These are phyloP conservation scores for Ennomos quercinarius DNA, from an alignment of 2,888 invertebrate genomes.

Conservation along the genomic window DNA sequence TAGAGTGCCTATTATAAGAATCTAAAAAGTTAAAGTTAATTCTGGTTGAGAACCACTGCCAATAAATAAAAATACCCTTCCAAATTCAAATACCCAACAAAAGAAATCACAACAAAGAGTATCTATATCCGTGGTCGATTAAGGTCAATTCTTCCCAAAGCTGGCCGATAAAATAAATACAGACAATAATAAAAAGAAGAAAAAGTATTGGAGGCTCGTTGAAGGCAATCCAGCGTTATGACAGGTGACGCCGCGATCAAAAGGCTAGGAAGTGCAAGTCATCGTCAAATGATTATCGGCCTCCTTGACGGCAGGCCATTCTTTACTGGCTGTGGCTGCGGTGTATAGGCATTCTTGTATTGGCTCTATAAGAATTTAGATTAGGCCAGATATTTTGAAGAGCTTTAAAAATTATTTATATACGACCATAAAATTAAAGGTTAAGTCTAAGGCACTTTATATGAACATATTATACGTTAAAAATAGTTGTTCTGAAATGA, in stretches of 20 bases:
- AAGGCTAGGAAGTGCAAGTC: conserved; percentile 64
- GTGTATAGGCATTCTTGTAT: conserved; percentile 46
- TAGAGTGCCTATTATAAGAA: too few relatives aligned
- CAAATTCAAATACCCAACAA: conserved; percentile 32
- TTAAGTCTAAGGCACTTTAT: too few relatives aligned
- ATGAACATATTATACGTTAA: too few relatives aligned
- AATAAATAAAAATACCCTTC: conserved; percentile 9
- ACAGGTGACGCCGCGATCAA: conserved; percentile 76
- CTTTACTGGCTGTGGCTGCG: conserved; percentile 50
- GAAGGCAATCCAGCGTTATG: conserved; percentile 69
- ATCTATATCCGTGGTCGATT: conserved; percentile 57
- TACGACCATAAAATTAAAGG: too few relatives aligned
- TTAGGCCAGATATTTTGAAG: too few relatives aligned
- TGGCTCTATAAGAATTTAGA: conserved; percentile 1
- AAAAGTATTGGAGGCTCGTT: conserved; percentile 55
- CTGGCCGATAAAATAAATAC: conserved; percentile 68
- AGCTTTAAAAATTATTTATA: too few relatives aligned
- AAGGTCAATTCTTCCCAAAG: conserved; percentile 57
- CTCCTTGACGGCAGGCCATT: conserved; percentile 58
- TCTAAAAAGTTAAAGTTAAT: too few relatives aligned
- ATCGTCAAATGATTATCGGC: conserved; percentile 72
- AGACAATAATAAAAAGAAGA: conserved; percentile 62
- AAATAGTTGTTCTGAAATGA: too few relatives aligned
- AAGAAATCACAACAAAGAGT: conserved; percentile 41
- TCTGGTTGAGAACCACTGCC: too few relatives aligned